Conservation (phyloP, 2,797 vertebrate species). For the Smutsia temminckii region DNA sequence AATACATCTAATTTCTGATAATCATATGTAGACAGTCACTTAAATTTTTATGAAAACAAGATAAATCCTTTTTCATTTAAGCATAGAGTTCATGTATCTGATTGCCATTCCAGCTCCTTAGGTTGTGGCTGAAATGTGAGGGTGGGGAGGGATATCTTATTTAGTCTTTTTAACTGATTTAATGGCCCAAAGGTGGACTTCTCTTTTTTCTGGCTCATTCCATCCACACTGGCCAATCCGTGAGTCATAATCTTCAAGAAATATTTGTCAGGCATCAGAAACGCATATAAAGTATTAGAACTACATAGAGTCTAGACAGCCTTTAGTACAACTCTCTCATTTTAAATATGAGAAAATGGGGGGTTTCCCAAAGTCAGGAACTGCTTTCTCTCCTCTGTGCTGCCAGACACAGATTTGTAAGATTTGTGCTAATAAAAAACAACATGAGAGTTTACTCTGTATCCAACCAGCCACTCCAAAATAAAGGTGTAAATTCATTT, state of each 20-base stretch:
- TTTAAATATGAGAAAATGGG: constrained; percentile 19
- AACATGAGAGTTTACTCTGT: not conserved
- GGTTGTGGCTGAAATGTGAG: not conserved
- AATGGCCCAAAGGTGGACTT: not conserved
- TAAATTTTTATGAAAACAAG: constrained; percentile 18
- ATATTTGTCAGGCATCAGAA: constrained; percentile 32
- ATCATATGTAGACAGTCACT: not conserved
- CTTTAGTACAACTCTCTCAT: not conserved
- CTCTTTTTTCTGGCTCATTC: not conserved
- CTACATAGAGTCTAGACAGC: not conserved
- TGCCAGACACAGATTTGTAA: not conserved
- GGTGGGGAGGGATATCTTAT: not conserved
- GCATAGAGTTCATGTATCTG: not conserved
- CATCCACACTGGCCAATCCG: not conserved
- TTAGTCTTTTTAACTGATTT: constrained; percentile 28
- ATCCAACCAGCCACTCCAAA: not conserved
- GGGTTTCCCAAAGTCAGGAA: not conserved
- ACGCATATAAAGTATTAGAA: constrained; percentile 38
- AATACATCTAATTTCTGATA: constrained; percentile 22
- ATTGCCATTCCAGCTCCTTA: not conserved
- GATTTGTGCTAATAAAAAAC: not conserved
- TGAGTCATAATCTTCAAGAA: constrained; percentile 61
- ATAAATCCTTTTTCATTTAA: not conserved
- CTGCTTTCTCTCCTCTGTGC: not conserved
- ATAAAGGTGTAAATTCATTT: not conserved